A percentile compares a stretch with the other conserved stretches of the same genome.
Conservation (phyloP, 1,140 invertebrate species). For the Bicyclus anynana region DNA sequence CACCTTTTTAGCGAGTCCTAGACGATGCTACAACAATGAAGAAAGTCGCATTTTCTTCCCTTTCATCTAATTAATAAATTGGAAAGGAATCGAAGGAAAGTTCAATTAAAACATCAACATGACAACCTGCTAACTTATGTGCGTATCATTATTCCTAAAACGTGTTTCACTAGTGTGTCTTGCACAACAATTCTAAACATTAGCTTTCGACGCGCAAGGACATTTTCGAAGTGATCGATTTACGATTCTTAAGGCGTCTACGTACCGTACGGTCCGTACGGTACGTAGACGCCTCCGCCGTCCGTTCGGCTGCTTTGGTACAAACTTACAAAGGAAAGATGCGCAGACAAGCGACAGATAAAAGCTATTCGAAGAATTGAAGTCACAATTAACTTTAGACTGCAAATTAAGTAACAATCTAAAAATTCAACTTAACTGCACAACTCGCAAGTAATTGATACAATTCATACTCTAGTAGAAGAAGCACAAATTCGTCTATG, state of each 20-base stretch:
- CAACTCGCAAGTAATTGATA: too few species aligned
- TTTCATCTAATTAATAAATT: not conserved
- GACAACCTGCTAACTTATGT: constrained; percentile 13
- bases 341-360: too few species aligned
- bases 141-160: constrained; percentile 37
- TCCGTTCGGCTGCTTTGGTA: not conserved
- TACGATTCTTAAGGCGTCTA: constrained; percentile 28
- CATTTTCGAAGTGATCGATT: constrained; percentile 37
- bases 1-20: too few species aligned
- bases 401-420: too few species aligned
- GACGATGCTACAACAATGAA: too few species aligned
- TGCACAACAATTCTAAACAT: constrained; percentile 53
- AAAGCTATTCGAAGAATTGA: not conserved
- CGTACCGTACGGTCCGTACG: constrained; percentile 8
- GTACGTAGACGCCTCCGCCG: not conserved
- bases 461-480: too few species aligned
- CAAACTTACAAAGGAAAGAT: too few species aligned
- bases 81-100: constrained; percentile 5
- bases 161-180: constrained; percentile 44
- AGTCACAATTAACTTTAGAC: not conserved
- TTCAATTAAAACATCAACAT: constrained; percentile 7
- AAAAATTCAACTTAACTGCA: too few species aligned
- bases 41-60: not conserved
- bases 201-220: constrained; percentile 65
- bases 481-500: too few species aligned